These are phyloP conservation scores for Hirtodrosophila histrioides DNA, from an alignment of 2,888 invertebrate genomes.

Conservation along the genomic window DNA sequence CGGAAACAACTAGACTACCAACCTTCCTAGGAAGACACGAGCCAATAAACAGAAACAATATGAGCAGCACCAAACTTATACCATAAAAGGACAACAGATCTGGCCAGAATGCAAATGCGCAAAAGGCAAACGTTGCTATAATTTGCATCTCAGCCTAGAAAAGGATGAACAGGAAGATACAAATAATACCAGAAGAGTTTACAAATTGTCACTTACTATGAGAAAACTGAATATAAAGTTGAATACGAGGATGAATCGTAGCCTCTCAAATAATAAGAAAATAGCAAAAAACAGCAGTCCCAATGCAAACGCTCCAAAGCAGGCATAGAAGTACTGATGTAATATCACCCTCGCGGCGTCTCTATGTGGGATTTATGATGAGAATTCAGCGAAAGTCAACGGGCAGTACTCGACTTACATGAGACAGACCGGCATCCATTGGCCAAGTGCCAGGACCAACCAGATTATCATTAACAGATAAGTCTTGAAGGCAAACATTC, in stretches of 20 bases:
- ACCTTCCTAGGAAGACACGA: constrained; percentile 39
- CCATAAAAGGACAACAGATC: constrained; percentile 37
- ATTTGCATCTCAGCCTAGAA: constrained; percentile 60
- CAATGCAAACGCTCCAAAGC: constrained; percentile 33
- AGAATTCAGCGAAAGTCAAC: no score
- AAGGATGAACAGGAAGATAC: background rate
- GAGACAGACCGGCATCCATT: constrained; percentile 36
- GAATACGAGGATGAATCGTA: constrained; percentile 28
- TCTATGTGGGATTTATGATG: constrained; percentile 12
- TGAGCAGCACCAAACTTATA: constrained; percentile 13
- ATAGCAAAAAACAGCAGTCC: constrained; percentile 22
- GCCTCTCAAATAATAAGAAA: constrained; percentile 50
- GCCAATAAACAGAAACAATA: constrained; percentile 37
- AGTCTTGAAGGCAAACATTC: constrained; percentile 30
- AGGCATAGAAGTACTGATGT: constrained; percentile 6
- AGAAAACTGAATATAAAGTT: constrained; percentile 26
- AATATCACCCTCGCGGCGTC: constrained; percentile 4
- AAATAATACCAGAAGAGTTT: no score
- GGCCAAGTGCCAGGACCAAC: constrained; percentile 41
- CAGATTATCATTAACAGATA: constrained; percentile 42
- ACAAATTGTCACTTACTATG: constrained; percentile 45
- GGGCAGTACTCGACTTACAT: constrained; percentile 31
- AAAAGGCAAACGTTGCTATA: constrained; percentile 40
- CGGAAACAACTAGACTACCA: background rate
- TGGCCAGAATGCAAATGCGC: constrained; percentile 21